A percentile compares a stretch with the other conserved stretches of the same genome.
Conservation (phyloP, 2,888 invertebrate genomes). For the Serripes groenlandicus region DNA sequence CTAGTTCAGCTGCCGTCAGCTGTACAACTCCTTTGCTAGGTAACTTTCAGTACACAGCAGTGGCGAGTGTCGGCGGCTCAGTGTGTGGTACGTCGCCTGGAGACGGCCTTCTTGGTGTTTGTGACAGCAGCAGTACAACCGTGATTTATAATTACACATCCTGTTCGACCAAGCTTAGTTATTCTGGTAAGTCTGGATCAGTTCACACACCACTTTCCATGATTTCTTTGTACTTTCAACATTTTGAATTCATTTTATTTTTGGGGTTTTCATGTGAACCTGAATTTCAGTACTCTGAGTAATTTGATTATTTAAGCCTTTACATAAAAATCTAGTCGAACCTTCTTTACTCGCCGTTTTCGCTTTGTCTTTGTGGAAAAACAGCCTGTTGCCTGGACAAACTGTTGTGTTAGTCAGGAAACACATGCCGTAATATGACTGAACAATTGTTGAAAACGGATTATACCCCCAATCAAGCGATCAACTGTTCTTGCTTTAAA, state of each 20-base stretch:
- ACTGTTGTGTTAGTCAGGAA: too few relatives aligned
- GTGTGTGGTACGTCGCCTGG: slow-evolving; percentile 24
- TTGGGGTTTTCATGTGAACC: too few relatives aligned
- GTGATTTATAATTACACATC: slow-evolving; percentile 16
- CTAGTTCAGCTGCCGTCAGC: slow-evolving; percentile 5
- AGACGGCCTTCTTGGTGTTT: slow-evolving; percentile 22
- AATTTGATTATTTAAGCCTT: too few relatives aligned
- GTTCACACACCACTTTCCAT: background rate
- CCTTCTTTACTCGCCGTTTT: too few relatives aligned
- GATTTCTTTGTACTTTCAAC: background rate
- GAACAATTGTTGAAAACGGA: too few relatives aligned
- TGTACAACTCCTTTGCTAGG: slow-evolving; percentile 45
- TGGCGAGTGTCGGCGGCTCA: background rate
- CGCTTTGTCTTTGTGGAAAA: too few relatives aligned
- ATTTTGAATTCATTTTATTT: background rate
- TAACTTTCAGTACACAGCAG: slow-evolving; percentile 30
- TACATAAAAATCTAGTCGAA: too few relatives aligned
- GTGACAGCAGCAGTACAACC: slow-evolving; percentile 12
- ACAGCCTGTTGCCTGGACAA: too few relatives aligned
- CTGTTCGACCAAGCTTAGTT: slow-evolving; percentile 31
- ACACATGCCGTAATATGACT: too few relatives aligned
- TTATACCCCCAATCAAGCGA: too few relatives aligned
- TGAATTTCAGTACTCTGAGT: too few relatives aligned
- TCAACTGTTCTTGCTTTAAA: too few relatives aligned
- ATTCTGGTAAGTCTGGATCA: slow-evolving; percentile 41